Evolutionary conservation across 2,888 invertebrate species (phyloP).

Genomic region (Clitarchus hookeri): DNA sequence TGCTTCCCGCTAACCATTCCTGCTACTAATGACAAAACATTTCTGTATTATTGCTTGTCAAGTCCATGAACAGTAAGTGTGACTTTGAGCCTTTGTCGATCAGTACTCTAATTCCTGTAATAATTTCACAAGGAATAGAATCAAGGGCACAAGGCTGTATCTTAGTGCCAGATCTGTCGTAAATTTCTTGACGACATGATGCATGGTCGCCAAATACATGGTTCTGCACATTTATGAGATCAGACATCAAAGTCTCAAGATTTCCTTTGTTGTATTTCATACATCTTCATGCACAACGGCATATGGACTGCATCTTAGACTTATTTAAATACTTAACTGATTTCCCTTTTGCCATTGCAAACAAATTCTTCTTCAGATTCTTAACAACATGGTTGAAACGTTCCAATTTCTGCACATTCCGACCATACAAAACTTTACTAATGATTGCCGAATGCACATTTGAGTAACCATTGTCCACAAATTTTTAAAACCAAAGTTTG

Average conservation of each 20-base stretch:
- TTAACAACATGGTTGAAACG: conserved; percentile 48
- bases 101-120: neutral
- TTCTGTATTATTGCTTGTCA: conserved; percentile 6
- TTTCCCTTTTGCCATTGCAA: neutral
- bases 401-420: conserved; percentile 48
- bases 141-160: neutral
- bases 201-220: neutral
- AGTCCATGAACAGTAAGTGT: neutral
- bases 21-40: conserved; percentile 2
- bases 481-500: too few relatives aligned
- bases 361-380: conserved; percentile 33
- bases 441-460: too few relatives aligned
- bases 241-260: neutral
- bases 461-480: too few relatives aligned
- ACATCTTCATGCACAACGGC: neutral
- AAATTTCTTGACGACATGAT: neutral
- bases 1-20: neutral
- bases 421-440: conserved; percentile 43
- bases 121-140: neutral
- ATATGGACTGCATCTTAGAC: neutral
- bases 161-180: neutral
- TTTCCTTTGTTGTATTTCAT: neutral
- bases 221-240: neutral
- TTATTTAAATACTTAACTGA: neutral
- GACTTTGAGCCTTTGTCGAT: neutral